Evolutionary conservation across 2,888 invertebrate genomes (phyloP).

Genomic region (Branchellion lobata): DNA sequence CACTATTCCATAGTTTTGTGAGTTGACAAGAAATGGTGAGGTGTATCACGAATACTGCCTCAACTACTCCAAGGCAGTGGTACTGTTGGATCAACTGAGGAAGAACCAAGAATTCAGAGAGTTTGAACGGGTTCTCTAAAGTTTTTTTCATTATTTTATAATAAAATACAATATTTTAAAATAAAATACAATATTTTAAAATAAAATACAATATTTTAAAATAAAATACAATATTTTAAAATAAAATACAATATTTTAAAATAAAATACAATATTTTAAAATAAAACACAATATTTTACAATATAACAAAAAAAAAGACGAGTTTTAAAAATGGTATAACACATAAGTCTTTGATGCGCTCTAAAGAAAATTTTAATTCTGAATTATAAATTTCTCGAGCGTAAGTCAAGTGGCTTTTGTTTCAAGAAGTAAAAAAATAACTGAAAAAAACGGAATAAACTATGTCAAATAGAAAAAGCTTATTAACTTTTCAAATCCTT

Average conservation of each 20-base stretch:
- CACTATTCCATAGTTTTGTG: slow-evolving; percentile 56
- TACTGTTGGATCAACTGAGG: slow-evolving; percentile 67
- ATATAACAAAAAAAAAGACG: too few species aligned
- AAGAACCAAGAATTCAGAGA: slow-evolving; percentile 68
- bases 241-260: background rate
- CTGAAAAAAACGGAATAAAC: too few species aligned
- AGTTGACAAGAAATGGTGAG: slow-evolving; percentile 60
- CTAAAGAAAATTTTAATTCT: too few species aligned
- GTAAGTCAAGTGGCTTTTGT: too few species aligned
- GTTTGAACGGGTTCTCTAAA: slow-evolving; percentile 67
- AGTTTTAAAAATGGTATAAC: too few species aligned
- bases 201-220: background rate
- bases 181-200: background rate
- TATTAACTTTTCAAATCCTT: too few species aligned
- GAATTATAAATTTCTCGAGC: too few species aligned
- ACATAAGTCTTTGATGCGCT: too few species aligned
- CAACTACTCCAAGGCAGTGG: slow-evolving; percentile 69
- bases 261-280: background rate
- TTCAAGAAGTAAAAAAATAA: too few species aligned
- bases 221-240: background rate
- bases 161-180: background rate
- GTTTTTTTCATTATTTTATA: background rate
- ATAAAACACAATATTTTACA: background rate
- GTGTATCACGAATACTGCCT: slow-evolving; percentile 70
- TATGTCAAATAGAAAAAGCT: too few species aligned